phyloP scores from a whole-genome alignment of 2,113 vertebrate species.

The Pycnonotus jocosus region DNA sequence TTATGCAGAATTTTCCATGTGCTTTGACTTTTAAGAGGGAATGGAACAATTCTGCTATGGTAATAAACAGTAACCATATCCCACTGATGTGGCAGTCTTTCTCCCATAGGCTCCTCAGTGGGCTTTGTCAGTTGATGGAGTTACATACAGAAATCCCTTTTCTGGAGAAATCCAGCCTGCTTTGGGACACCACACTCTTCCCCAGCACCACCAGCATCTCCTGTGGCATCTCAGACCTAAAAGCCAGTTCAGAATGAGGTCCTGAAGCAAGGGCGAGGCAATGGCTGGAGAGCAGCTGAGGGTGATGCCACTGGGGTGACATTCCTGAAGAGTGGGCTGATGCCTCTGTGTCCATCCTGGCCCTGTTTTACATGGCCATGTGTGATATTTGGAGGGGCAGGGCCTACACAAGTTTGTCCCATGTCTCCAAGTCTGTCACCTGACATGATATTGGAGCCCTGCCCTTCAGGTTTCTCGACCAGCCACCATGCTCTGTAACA shows the following conservation, averaged over 20 bases:
- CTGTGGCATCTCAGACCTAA: background rate
- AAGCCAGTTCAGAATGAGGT: background rate
- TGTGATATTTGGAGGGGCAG: background rate
- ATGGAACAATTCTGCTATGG: slow-evolving; percentile 21
- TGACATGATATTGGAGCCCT: background rate
- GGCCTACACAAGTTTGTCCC: background rate
- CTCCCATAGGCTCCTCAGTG: background rate
- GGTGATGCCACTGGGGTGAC: background rate
- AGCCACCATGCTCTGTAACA: background rate
- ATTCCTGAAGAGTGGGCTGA: background rate
- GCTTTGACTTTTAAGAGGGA: background rate
- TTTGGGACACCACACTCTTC: background rate
- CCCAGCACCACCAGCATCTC: background rate
- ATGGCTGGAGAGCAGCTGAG: background rate
- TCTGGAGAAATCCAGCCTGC: background rate
- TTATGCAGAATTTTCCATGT: slow-evolving; percentile 10
- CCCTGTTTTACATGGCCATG: background rate
- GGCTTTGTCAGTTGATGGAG: background rate
- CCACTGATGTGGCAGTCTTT: background rate
- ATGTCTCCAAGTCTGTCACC: background rate
- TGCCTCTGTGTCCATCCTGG: background rate
- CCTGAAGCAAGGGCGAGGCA: background rate
- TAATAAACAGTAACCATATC: slow-evolving; percentile 1
- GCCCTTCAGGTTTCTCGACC: background rate
- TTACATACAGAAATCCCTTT: background rate